These are phyloP conservation scores for Alces alces DNA, from an alignment of 2,113 vertebrate species.

Conservation along the genomic window DNA sequence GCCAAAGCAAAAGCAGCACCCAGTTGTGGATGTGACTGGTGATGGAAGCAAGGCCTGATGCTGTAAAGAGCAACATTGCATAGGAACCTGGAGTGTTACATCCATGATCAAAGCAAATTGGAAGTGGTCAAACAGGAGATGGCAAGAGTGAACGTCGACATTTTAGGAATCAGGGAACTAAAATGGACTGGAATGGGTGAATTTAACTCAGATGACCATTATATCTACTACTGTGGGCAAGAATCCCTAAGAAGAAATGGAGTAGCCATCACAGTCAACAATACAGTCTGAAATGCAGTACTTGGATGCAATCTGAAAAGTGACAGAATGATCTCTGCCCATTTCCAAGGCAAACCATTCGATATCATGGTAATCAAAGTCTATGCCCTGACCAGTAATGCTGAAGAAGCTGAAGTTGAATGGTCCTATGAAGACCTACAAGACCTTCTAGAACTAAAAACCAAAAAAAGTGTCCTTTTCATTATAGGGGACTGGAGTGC, in stretches of 20 bases:
- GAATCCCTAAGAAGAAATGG: neutral
- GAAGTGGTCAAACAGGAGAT: neutral
- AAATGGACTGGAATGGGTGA: neutral
- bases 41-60: neutral
- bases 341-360: accelerated
- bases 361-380: neutral
- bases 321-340: neutral
- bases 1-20: neutral
- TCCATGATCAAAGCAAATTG: neutral
- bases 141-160: neutral
- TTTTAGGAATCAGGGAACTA: neutral
- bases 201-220: neutral
- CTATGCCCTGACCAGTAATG: neutral
- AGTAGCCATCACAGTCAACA: neutral
- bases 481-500: too few species aligned
- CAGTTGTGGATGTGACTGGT: neutral
- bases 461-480: neutral
- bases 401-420: neutral
- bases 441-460: neutral
- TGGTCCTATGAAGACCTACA: neutral
- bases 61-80: neutral
- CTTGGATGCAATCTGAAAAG: neutral
- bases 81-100: neutral
- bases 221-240: neutral
- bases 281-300: neutral